Evolutionary conservation across 2,888 invertebrate genomes (phyloP).

Genomic region (Molorchus minor): DNA sequence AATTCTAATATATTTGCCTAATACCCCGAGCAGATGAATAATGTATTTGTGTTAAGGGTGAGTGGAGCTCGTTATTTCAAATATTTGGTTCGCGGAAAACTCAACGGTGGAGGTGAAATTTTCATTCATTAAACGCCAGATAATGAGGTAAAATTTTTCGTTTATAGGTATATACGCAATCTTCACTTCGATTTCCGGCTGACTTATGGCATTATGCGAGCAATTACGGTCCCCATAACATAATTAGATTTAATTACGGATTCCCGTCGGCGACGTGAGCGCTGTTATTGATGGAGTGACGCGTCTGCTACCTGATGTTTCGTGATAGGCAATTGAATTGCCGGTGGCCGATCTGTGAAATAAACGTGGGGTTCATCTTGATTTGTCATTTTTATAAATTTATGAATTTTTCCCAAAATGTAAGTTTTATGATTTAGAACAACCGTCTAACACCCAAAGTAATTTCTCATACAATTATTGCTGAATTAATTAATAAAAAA

Average conservation of each 20-base stretch:
- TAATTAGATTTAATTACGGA: conserved; percentile 52
- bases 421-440: no score
- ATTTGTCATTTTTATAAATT: no score
- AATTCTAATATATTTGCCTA: conserved; percentile 24
- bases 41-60: conserved; percentile 27
- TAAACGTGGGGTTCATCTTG: no score
- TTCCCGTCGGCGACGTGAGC: conserved; percentile 31
- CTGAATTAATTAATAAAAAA: no score
- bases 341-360: no score
- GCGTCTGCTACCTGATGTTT: conserved; percentile 32
- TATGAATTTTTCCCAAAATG: no score
- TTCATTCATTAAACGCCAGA: conserved; percentile 25
- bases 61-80: conserved; percentile 26
- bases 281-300: conserved; percentile 24
- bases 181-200: conserved; percentile 57
- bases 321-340: no score
- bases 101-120: conserved; percentile 17
- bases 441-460: no score
- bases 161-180: conserved; percentile 46
- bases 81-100: conserved; percentile 23
- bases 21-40: conserved; percentile 24
- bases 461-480: no score
- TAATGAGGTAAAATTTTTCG: conserved; percentile 37
- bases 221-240: conserved; percentile 56
- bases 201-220: conserved; percentile 54